Conservation (phyloP, 2,797 vertebrate genomes). For the Sebastes hubbsi region DNA sequence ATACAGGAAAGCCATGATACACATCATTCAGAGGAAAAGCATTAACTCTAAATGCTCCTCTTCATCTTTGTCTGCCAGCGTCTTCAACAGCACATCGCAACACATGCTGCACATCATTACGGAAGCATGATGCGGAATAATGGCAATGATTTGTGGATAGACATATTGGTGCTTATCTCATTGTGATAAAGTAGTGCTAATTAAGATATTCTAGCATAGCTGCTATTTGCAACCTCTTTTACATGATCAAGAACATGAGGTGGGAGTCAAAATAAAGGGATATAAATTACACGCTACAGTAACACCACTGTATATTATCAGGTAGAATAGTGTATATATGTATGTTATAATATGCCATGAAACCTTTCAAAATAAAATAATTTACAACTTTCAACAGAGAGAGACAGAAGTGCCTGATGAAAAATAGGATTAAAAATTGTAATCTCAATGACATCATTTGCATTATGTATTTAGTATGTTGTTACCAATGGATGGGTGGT, state of each 20-base stretch:
- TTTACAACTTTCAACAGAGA: not conserved
- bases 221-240: not conserved
- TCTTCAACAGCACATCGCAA: not conserved
- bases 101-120: conserved; percentile 20
- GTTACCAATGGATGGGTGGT: not conserved
- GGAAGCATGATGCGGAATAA: conserved; percentile 11
- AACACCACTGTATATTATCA: not conserved
- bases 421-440: conserved; percentile 20
- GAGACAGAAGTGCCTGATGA: conserved; percentile 12
- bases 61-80: conserved; percentile 2
- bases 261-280: not conserved
- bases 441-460: conserved; percentile 1
- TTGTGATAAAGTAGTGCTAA: conserved; percentile 10
- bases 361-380: not conserved
- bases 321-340: not conserved
- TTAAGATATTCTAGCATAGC: not conserved
- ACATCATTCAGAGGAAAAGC: not conserved
- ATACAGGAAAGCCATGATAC: not conserved
- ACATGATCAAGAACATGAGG: not conserved
- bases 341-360: not conserved
- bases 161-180: conserved; percentile 18
- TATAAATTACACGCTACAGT: not conserved
- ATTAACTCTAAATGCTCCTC: not conserved
- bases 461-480: conserved; percentile 10
- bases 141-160: conserved; percentile 13